Evolutionary conservation across 2,888 invertebrate species (phyloP), one percentile per base, ranked within the genome.

Genomic region (Caenorhabditis sp.): DNA sequence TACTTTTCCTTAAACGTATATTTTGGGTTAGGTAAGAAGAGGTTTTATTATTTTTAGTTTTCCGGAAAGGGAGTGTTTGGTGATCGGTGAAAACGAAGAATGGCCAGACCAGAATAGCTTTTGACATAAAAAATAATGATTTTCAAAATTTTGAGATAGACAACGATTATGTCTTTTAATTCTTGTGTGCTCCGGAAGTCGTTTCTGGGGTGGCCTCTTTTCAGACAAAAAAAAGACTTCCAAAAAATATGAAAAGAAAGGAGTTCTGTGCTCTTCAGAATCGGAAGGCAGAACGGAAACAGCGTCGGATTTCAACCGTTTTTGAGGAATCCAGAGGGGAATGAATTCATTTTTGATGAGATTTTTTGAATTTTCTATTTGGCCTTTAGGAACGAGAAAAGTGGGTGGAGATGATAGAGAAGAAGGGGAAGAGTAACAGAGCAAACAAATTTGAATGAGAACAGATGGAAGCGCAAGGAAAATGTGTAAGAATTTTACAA

Each of bases 381-480:
- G 54, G 26, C 54, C 54, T 63, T 63, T 44, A 16, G 28, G 26
- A 66, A 66, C 14, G 10, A 26, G 35, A 56, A 41, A 44, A 35
- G 22, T 26, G 38, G 38, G 12, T n/a, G 14, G 38, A 24, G 38
- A 14, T 12, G 38, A 69, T 41, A 6, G 28, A 16, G 19, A 41
- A 44, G 56, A 24, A 24, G 22, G 24, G 22, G 38, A 38, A 56
- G 28, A 51, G 44, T 8, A 31, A 22, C 10, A 44, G 35, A 70
- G 47, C 70, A 41, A 56, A 70, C 56, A 70, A 47, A 59, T 70
- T 70, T 58, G 59, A 70, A 70, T 70, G 47, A 47, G 70, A 70
- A 70, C 70, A 70, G 22, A 70, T 70, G 70, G 70, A 59, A 44
- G 16, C 19, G 14, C 26, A 31, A 24, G 54, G 16, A 44, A 26